Percentiles rank a stretch among this genome's conserved stretches.
Conservation (phyloP, 2,888 invertebrate genomes). For the Ennomos fuscantarius region DNA sequence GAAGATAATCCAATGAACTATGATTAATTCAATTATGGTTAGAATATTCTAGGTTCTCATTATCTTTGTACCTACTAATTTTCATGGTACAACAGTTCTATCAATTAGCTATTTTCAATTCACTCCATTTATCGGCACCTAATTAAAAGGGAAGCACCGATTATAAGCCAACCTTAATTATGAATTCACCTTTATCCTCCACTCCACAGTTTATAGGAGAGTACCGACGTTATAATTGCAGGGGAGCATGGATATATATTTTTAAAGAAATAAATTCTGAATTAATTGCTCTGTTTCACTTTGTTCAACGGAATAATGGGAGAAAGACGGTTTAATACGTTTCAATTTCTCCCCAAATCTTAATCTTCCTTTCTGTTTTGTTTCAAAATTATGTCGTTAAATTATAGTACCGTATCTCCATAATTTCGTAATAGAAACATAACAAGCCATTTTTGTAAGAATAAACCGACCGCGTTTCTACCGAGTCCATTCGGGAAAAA, state of each 20-base stretch:
- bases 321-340: slow-evolving; percentile 28
- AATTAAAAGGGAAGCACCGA: slow-evolving; percentile 22
- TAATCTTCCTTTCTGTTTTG: slow-evolving; percentile 28
- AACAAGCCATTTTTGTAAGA: neutral
- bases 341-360: slow-evolving; percentile 28
- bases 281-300: slow-evolving; percentile 32
- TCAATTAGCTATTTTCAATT: slow-evolving; percentile 3
- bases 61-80: slow-evolving; percentile 7
- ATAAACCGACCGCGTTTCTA: too few relatives aligned
- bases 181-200: slow-evolving; percentile 24
- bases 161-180: slow-evolving; percentile 25
- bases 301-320: slow-evolving; percentile 29
- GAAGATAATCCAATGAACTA: too few relatives aligned
- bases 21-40: too few relatives aligned
- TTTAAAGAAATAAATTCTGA: slow-evolving; percentile 30
- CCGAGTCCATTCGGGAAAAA: too few relatives aligned
- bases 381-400: slow-evolving; percentile 26
- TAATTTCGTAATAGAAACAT: slow-evolving; percentile 13
- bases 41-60: neutral
- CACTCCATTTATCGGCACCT: slow-evolving; percentile 22
- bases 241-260: slow-evolving; percentile 27
- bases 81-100: slow-evolving; percentile 1
- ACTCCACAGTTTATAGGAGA: slow-evolving; percentile 22
- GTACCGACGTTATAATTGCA: slow-evolving; percentile 27
- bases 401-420: slow-evolving; percentile 4